A percentile compares a stretch with the other conserved stretches of the same genome.
Evolutionary conservation across 2,888 invertebrate species (phyloP).

Genomic region (Caenorhabditis sulstoni): DNA sequence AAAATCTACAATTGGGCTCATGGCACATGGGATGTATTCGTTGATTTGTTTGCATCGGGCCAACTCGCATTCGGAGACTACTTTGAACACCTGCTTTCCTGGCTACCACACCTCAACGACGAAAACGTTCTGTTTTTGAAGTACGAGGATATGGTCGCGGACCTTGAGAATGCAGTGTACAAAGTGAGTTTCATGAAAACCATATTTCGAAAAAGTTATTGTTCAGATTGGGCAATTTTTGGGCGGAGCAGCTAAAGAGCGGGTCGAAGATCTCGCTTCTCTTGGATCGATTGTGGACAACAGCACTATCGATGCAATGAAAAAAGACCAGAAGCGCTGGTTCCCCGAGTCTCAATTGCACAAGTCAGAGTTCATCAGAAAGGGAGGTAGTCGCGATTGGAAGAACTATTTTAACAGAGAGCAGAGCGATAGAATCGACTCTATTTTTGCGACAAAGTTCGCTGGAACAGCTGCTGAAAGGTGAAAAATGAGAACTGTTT

Average conservation of each 20-base stretch:
- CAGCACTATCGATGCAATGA: constrained; percentile 77
- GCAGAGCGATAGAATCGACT: constrained; percentile 77
- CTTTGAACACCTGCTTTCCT: constrained; percentile 75
- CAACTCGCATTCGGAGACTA: constrained; percentile 78
- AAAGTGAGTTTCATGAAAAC: constrained; percentile 47
- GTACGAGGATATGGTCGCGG: constrained; percentile 78
- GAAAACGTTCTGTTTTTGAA: constrained; percentile 76
- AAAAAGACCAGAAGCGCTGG: constrained; percentile 78
- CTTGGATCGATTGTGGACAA: constrained; percentile 73
- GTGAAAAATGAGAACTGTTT: constrained; percentile 12
- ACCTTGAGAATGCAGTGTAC: constrained; percentile 68
- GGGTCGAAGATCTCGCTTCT: constrained; percentile 66
- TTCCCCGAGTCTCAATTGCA: constrained; percentile 74
- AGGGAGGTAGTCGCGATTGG: constrained; percentile 79
- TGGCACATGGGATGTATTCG: constrained; percentile 76
- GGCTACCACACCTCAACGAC: constrained; percentile 73
- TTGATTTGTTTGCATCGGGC: constrained; percentile 75
- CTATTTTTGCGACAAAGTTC: constrained; percentile 58
- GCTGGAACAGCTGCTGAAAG: constrained; percentile 63
- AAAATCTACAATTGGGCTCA: constrained; percentile 78
- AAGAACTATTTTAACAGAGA: constrained; percentile 77
- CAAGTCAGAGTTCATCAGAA: constrained; percentile 77
- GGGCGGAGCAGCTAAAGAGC: constrained; percentile 71
- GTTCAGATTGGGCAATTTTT: constrained; percentile 75
- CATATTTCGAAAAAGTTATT: too few relatives aligned